phyloP scores from a whole-genome alignment of 2,113 vertebrate genomes.

The Myiagra hebetior region DNA sequence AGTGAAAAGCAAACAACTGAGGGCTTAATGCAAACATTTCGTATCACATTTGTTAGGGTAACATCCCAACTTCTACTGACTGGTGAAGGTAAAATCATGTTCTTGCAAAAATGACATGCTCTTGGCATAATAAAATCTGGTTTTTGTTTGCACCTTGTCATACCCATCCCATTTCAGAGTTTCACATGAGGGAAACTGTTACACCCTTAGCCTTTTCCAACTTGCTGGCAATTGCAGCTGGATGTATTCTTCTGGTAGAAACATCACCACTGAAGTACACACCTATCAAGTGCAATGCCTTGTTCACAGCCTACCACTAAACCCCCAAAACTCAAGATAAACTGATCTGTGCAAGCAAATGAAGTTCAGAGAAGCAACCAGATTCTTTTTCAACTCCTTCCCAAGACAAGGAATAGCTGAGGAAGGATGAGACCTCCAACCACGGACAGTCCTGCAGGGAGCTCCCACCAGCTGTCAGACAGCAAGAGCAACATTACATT shows the following conservation, averaged over 20 bases:
- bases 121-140: background rate
- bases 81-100: background rate
- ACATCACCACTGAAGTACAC: background rate
- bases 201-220: background rate
- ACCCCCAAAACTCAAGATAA: background rate
- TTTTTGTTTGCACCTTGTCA: background rate
- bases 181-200: background rate
- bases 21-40: background rate
- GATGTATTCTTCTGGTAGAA: background rate
- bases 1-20: background rate
- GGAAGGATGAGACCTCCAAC: background rate
- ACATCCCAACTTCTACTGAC: background rate
- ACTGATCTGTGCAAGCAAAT: background rate
- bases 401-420: background rate
- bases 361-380: background rate
- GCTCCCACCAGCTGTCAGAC: background rate
- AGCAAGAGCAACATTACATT: background rate
- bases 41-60: background rate
- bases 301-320: background rate
- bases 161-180: background rate
- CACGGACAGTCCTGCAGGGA: background rate
- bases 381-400: background rate
- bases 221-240: background rate
- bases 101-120: background rate
- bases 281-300: background rate